Conservation (phyloP, 2,113 vertebrate genomes). For the Anolis carolinensis region DNA sequence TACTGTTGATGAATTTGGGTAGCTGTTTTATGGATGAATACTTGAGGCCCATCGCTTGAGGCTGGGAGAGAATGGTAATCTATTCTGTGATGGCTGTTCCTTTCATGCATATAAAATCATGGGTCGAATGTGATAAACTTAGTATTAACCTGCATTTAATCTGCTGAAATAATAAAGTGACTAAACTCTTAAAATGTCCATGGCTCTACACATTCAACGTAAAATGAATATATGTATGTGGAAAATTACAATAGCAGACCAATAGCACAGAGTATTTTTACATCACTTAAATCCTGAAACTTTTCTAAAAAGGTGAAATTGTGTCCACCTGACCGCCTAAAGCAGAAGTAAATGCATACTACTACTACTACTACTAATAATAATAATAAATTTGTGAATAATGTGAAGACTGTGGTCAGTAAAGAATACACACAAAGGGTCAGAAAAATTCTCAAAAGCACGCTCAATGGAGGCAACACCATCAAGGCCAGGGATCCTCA, state of each 20-base stretch:
- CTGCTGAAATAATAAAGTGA: neutral
- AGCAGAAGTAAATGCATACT: neutral
- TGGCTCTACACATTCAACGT: neutral
- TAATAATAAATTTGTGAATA: too few relatives aligned
- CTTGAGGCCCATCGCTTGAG: constrained; percentile 46
- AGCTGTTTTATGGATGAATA: constrained; percentile 37
- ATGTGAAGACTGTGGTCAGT: too few relatives aligned
- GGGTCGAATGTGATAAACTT: neutral
- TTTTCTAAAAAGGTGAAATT: neutral
- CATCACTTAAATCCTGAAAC: neutral
- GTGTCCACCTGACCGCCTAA: neutral
- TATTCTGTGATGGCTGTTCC: constrained; percentile 33
- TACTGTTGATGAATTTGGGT: constrained; percentile 62
- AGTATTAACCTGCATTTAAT: neutral
- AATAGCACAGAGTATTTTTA: neutral
- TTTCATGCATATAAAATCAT: constrained; percentile 7
- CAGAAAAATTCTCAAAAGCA: too few relatives aligned
- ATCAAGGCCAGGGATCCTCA: too few relatives aligned
- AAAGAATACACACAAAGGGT: too few relatives aligned
- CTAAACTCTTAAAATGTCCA: neutral
- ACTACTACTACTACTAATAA: too few relatives aligned
- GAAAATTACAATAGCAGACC: neutral
- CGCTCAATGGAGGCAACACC: too few relatives aligned
- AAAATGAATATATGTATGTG: neutral
- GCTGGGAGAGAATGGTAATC: constrained; percentile 24